Evolutionary conservation across 1,140 invertebrate species (phyloP).

Genomic region (Scaptomyza graminum): DNA sequence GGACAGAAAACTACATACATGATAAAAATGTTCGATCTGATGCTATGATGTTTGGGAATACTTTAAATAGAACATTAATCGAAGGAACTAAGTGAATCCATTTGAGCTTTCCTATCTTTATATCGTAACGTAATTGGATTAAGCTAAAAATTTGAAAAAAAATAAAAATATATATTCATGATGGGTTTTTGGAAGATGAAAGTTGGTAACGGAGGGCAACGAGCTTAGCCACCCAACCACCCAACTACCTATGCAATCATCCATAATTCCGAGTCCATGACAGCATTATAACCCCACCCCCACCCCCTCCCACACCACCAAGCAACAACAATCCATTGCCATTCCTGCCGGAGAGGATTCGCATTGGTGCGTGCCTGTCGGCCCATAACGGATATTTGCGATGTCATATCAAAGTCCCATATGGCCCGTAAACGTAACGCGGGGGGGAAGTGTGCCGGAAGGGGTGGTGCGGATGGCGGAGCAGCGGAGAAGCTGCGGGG

Average conservation of each 20-base stretch:
- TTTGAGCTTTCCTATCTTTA: too few species aligned
- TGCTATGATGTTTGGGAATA: too few species aligned
- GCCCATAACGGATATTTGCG: constrained; percentile 81
- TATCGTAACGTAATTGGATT: too few species aligned
- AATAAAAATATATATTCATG: neutral
- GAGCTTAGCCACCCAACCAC: neutral
- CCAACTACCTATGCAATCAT: constrained; percentile 4
- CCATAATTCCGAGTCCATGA: constrained; percentile 25
- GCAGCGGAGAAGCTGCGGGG: constrained; percentile 2
- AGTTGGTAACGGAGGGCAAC: constrained; percentile 23
- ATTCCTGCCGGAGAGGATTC: constrained; percentile 12
- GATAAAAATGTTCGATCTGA: too few species aligned
- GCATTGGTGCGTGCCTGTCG: constrained; percentile 68
- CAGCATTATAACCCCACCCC: neutral
- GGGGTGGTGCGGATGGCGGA: neutral
- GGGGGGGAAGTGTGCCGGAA: neutral
- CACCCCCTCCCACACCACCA: too few species aligned
- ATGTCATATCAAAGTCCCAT: constrained; percentile 83
- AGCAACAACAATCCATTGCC: too few species aligned
- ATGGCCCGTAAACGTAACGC: constrained; percentile 71
- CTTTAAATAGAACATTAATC: too few species aligned
- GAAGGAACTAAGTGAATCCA: too few species aligned
- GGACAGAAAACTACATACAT: too few species aligned
- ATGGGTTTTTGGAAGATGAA: neutral
- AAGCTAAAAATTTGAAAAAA: neutral